Evolutionary conservation across 2,797 vertebrate species (phyloP).

Genomic region (Scolopax rusticola): DNA sequence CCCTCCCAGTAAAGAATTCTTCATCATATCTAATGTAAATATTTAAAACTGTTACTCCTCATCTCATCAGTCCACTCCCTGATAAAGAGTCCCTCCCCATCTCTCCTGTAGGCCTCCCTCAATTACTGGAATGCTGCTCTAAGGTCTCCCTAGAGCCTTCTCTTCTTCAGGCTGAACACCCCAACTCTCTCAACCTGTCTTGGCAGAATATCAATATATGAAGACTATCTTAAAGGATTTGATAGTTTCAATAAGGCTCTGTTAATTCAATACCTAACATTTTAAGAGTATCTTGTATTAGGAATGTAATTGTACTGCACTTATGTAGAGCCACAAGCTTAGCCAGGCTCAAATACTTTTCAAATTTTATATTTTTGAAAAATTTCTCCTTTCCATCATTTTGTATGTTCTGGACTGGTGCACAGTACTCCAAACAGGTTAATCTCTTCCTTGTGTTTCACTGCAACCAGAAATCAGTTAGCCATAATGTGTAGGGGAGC

Average conservation of each 20-base stretch:
- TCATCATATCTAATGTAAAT: neutral
- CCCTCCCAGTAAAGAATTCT: neutral
- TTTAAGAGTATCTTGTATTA: slow-evolving; percentile 28
- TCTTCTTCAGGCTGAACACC: neutral
- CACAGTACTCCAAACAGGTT: slow-evolving; percentile 29
- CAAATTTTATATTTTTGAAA: neutral
- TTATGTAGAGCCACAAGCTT: neutral
- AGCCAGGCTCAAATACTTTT: neutral
- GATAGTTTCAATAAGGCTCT: neutral
- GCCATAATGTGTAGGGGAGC: neutral
- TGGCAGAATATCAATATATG: neutral
- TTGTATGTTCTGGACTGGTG: slow-evolving; percentile 6
- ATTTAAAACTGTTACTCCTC: neutral
- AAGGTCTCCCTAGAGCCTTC: neutral
- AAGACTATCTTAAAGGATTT: slow-evolving; percentile 41
- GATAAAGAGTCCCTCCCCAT: neutral
- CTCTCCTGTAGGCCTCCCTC: no score
- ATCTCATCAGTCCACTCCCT: neutral
- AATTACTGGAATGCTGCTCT: neutral
- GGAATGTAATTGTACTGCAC: neutral
- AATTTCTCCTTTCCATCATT: neutral
- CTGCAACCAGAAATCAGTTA: slow-evolving; percentile 47
- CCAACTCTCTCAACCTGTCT: neutral
- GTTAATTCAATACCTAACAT: slow-evolving; percentile 55
- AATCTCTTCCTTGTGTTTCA: slow-evolving; percentile 54